Percentiles rank a stretch among this genome's conserved stretches.
phyloP scores from a whole-genome alignment of 2,113 vertebrate genomes.

The Axis porcinus region DNA sequence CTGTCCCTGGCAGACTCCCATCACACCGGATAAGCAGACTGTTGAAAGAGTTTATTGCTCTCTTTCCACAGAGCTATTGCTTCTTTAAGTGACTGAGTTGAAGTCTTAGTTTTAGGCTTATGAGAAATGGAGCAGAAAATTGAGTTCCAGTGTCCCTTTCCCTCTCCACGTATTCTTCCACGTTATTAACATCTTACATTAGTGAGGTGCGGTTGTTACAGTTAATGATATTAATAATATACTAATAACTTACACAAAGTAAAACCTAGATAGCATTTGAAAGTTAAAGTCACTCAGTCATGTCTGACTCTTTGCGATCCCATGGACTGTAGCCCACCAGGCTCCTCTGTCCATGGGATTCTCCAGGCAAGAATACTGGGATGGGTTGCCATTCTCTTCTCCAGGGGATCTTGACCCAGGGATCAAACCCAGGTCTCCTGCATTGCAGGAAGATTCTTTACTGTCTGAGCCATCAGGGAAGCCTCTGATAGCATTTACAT shows the following conservation, averaged over 20 bases:
- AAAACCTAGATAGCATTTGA: neutral
- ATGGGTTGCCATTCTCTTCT: neutral
- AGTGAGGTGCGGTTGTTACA: neutral
- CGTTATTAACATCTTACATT: no score
- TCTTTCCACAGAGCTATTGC: neutral
- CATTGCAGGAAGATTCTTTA: neutral
- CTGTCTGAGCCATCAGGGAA: neutral
- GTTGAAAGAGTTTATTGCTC: neutral
- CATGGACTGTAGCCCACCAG: no score
- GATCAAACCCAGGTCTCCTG: neutral
- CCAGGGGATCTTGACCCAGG: neutral
- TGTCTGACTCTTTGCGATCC: neutral
- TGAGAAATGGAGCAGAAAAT: neutral
- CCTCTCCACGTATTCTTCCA: neutral
- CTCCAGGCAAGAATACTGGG: neutral
- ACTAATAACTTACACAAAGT: neutral
- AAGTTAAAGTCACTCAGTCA: neutral
- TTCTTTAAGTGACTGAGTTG: neutral
- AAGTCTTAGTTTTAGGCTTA: neutral
- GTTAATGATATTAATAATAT: neutral
- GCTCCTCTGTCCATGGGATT: neutral
- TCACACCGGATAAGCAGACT: rapidly evolving
- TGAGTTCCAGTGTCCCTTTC: neutral
- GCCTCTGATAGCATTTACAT: neutral
- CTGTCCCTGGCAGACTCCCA: neutral